Conservation (phyloP, 2,888 invertebrate genomes). For the Tryphoninae sp. region DNA sequence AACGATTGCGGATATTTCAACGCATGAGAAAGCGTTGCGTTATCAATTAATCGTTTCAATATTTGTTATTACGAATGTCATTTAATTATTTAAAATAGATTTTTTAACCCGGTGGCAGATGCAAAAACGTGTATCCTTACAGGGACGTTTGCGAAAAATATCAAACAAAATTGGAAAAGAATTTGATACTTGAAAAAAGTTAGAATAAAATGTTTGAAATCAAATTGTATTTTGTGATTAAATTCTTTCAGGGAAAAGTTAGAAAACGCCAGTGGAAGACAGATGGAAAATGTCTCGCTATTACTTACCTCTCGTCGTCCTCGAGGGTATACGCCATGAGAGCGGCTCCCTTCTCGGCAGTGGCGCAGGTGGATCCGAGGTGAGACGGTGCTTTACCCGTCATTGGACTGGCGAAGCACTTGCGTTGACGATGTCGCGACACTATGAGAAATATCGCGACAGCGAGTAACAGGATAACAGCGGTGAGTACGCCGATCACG, state of each 20-base stretch:
- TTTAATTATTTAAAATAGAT: neutral
- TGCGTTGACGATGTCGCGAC: conserved; percentile 87
- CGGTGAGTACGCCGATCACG: conserved; percentile 89
- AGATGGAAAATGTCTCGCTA: conserved; percentile 15
- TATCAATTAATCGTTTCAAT: conserved; percentile 42
- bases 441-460: conserved; percentile 89
- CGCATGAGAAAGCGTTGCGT: conserved; percentile 27
- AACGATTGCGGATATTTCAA: conserved; percentile 33
- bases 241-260: neutral
- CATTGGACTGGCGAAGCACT: conserved; percentile 88
- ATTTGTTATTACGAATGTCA: conserved; percentile 13
- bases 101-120: neutral
- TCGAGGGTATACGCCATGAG: conserved; percentile 80
- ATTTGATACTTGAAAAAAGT: too few relatives aligned
- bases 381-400: conserved; percentile 84
- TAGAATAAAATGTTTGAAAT: too few relatives aligned
- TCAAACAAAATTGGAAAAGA: too few relatives aligned
- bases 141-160: too few relatives aligned
- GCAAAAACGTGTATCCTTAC: neutral
- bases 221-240: too few relatives aligned
- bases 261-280: neutral
- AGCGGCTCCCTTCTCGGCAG: conserved; percentile 81
- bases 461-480: conserved; percentile 87
- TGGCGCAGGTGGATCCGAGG: conserved; percentile 80
- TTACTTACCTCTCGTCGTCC: conserved; percentile 78